Conservation (phyloP, 2,888 invertebrate genomes). For the Agriopis aurantiaria region DNA sequence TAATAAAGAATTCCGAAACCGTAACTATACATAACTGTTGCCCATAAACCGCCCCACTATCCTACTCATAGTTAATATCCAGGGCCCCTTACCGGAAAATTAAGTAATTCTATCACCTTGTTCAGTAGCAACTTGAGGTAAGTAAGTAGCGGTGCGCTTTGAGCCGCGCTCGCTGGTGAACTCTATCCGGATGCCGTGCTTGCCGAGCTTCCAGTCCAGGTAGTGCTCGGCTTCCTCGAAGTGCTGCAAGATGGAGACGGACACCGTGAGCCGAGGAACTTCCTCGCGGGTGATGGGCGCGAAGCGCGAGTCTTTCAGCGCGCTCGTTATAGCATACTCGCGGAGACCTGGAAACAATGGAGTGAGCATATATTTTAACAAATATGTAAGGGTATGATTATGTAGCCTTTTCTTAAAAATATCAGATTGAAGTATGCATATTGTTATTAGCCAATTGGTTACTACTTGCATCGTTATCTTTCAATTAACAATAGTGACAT, state of each 20-base stretch:
- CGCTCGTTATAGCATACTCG: conserved; percentile 99
- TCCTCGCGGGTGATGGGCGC: conserved; percentile 97
- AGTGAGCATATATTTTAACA: neutral
- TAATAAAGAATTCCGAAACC: no score
- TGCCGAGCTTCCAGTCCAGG: conserved; percentile 98
- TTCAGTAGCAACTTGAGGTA: conserved; percentile 99
- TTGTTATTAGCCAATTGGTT: neutral
- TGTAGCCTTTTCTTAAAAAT: neutral
- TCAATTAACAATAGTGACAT: no score
- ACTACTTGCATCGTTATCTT: neutral
- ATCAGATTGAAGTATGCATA: neutral
- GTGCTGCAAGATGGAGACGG: conserved; percentile 97
- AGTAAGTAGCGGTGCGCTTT: conserved; percentile 98
- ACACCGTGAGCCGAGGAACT: conserved; percentile 96
- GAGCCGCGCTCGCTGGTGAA: conserved; percentile 97
- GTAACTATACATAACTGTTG: neutral
- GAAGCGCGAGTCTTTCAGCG: conserved; percentile 98
- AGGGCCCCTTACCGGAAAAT: conserved; percentile 24
- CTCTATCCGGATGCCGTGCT: conserved; percentile 99
- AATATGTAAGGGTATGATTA: neutral
- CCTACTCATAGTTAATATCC: neutral
- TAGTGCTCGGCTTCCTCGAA: conserved; percentile 98
- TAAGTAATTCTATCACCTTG: conserved; percentile 90
- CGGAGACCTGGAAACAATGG: conserved; percentile 89
- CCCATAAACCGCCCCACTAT: neutral